These are phyloP conservation scores for Stichodactyla mertensii DNA, from an alignment of 64 coral and sea anemone genomes.

Conservation along the genomic window DNA sequence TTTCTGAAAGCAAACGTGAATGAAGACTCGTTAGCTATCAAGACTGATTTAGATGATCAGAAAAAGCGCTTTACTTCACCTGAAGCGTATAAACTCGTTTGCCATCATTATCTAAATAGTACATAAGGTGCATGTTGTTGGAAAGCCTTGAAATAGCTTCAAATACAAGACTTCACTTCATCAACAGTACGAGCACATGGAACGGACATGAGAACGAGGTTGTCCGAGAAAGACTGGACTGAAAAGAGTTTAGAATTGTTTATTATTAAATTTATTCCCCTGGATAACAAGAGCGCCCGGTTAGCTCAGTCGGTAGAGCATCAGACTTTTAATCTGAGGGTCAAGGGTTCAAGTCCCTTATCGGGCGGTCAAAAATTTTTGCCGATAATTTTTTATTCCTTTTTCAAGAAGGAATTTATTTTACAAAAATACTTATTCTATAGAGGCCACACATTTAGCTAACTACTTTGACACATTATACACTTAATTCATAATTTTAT, in stretches of 20 bases:
- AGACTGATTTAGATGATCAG: background rate
- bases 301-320: too few relatives aligned
- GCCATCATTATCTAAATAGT: conserved; percentile 66
- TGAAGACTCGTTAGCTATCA: background rate
- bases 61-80: conserved; percentile 19
- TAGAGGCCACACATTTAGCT: too few relatives aligned
- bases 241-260: background rate
- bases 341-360: too few relatives aligned
- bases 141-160: background rate
- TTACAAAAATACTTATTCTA: too few relatives aligned
- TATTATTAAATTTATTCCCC: background rate
- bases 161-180: too few relatives aligned
- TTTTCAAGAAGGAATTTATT: too few relatives aligned
- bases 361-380: too few relatives aligned
- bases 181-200: background rate
- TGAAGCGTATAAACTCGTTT: conserved; percentile 95
- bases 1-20: conserved; percentile 49
- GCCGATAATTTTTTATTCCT: too few relatives aligned
- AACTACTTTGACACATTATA: too few relatives aligned
- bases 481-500: too few relatives aligned
- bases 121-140: conserved; percentile 91
- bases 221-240: background rate
- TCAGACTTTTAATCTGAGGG: too few relatives aligned
- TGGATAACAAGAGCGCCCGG: too few relatives aligned
- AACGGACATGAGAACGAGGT: background rate